phyloP scores from a whole-genome alignment of 2,797 vertebrate species.

The Amniataba percoides region DNA sequence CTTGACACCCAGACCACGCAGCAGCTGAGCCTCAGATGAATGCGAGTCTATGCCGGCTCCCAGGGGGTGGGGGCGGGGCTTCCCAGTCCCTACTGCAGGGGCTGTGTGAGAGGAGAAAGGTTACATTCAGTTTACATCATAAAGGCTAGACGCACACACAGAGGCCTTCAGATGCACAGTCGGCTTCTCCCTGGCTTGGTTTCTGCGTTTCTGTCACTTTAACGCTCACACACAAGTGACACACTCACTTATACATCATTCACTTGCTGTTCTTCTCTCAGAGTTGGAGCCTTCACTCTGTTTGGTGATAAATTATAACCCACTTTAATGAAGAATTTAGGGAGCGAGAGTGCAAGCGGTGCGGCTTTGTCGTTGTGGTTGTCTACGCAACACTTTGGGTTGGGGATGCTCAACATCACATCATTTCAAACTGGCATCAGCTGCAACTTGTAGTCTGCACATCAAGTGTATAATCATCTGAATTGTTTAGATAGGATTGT shows the following conservation, averaged over 20 bases:
- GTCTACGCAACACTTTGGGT: slow-evolving; percentile 14
- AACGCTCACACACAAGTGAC: slow-evolving; percentile 55
- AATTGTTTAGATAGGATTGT: neutral
- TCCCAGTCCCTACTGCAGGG: slow-evolving; percentile 75
- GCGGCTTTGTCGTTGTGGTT: slow-evolving; percentile 20
- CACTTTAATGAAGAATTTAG: slow-evolving; percentile 63
- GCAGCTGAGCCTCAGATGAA: slow-evolving; percentile 79
- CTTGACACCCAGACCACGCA: slow-evolving; percentile 77
- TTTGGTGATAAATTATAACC: slow-evolving; percentile 58
- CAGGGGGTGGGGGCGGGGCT: slow-evolving; percentile 56
- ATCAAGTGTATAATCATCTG: too few relatives aligned
- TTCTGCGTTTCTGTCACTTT: slow-evolving; percentile 59
- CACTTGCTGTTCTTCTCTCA: slow-evolving; percentile 47
- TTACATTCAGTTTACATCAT: slow-evolving; percentile 86
- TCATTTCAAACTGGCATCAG: slow-evolving; percentile 27
- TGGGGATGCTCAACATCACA: slow-evolving; percentile 6
- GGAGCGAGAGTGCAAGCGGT: slow-evolving; percentile 18
- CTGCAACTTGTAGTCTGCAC: neutral
- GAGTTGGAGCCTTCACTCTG: slow-evolving; percentile 52
- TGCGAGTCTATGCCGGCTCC: slow-evolving; percentile 73
- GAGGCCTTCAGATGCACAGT: slow-evolving; percentile 68
- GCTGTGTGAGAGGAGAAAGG: slow-evolving; percentile 79
- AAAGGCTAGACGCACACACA: slow-evolving; percentile 71
- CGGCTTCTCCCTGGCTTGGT: slow-evolving; percentile 46
- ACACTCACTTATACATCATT: slow-evolving; percentile 70